These are phyloP conservation scores for Sitodiplosis mosellana DNA, from an alignment of 1,140 invertebrate genomes.

Conservation along the genomic window DNA sequence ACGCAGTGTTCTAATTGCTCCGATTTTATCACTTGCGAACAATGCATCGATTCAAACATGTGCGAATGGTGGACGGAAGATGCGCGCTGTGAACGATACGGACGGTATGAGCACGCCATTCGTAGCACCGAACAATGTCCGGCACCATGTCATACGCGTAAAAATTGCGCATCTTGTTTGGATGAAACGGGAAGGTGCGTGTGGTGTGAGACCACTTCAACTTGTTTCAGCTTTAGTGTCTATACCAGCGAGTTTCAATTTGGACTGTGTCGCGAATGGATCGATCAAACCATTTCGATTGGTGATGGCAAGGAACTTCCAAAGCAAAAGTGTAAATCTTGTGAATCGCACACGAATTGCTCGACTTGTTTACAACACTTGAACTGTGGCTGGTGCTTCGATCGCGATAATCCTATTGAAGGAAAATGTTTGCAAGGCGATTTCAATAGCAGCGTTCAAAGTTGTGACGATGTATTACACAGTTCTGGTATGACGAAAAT, in stretches of 20 bases:
- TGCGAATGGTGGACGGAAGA: slow-evolving; percentile 85
- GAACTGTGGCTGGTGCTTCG: slow-evolving; percentile 89
- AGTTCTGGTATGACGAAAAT: slow-evolving; percentile 11
- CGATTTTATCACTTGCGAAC: slow-evolving; percentile 70
- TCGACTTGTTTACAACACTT: slow-evolving; percentile 59
- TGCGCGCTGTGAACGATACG: slow-evolving; percentile 61
- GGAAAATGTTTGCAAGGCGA: slow-evolving; percentile 63
- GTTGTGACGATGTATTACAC: slow-evolving; percentile 38
- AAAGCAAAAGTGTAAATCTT: slow-evolving; percentile 58
- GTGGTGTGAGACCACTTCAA: slow-evolving; percentile 80
- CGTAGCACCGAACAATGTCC: slow-evolving; percentile 40
- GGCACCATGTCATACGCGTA: slow-evolving; percentile 50
- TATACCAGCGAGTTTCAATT: slow-evolving; percentile 89
- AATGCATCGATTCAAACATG: slow-evolving; percentile 44
- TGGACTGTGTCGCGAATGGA: slow-evolving; percentile 80
- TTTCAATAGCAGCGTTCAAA: slow-evolving; percentile 49
- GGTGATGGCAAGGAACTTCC: slow-evolving; percentile 17
- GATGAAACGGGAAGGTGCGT: slow-evolving; percentile 74
- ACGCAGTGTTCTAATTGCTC: slow-evolving; percentile 69
- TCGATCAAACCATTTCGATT: slow-evolving; percentile 48
- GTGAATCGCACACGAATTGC: slow-evolving; percentile 57
- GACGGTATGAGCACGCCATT: slow-evolving; percentile 49
- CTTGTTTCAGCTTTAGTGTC: slow-evolving; percentile 86
- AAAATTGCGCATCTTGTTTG: slow-evolving; percentile 63
- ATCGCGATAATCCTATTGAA: slow-evolving; percentile 65